Conservation (phyloP, 1,140 invertebrate species). For the Pristionchus pacificus region DNA sequence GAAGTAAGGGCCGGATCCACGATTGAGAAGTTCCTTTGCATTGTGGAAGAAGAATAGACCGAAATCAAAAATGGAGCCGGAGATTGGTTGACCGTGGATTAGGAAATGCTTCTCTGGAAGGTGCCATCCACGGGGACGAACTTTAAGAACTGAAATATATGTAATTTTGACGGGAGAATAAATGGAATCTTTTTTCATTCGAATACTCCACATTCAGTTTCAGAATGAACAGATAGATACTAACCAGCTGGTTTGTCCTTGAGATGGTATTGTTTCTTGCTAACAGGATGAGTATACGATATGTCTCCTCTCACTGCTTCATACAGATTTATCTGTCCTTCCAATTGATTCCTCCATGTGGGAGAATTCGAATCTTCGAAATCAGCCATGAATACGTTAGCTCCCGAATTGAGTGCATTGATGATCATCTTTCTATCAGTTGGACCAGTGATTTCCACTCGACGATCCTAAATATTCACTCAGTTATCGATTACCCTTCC, state of each 20-base stretch:
- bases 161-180: conserved; percentile 19
- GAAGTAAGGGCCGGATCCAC: conserved; percentile 64
- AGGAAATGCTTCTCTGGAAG: conserved; percentile 71
- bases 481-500: conserved; percentile 11
- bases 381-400: conserved; percentile 59
- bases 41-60: conserved; percentile 69
- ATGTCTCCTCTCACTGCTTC: conserved; percentile 62
- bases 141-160: conserved; percentile 64
- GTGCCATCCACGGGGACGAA: conserved; percentile 72
- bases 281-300: conserved; percentile 53
- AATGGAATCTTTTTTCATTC: background rate
- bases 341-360: conserved; percentile 69
- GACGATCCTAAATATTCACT: conserved; percentile 38
- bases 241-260: conserved; percentile 46
- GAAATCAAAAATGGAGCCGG: conserved; percentile 70
- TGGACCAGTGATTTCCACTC: conserved; percentile 59
- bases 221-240: background rate
- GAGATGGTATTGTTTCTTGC: conserved; percentile 52
- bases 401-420: conserved; percentile 57
- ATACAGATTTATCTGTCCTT: conserved; percentile 63
- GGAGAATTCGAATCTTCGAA: conserved; percentile 70
- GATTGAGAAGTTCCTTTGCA: conserved; percentile 50
- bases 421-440: conserved; percentile 60
- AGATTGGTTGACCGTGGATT: conserved; percentile 68
- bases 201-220: background rate